phyloP scores from a whole-genome alignment of 2,888 invertebrate genomes.

The Eilema depressum region DNA sequence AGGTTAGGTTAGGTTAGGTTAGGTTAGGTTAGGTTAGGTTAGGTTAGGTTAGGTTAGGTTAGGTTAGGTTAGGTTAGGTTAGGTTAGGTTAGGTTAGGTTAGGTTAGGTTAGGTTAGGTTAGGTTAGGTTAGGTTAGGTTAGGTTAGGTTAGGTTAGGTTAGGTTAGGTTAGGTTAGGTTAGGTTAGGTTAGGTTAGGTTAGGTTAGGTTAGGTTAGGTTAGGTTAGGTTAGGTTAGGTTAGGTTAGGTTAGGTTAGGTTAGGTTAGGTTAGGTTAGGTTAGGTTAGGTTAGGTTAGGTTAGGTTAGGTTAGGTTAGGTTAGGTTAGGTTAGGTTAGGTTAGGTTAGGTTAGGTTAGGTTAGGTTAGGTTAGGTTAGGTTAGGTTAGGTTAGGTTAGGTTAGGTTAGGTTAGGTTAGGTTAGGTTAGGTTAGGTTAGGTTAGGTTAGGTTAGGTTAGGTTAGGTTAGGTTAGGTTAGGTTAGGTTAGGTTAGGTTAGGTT shows the following conservation, averaged over 20 bases:
- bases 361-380: conserved; percentile 6
- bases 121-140: conserved; percentile 21
- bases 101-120: conserved; percentile 26
- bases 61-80: conserved; percentile 30
- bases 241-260: conserved; percentile 7
- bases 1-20: conserved; percentile 15
- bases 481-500: conserved; percentile 7
- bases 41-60: conserved; percentile 30
- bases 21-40: conserved; percentile 27
- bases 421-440: conserved; percentile 7
- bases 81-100: conserved; percentile 30
- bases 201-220: conserved; percentile 11
- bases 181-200: conserved; percentile 22
- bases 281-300: conserved; percentile 6
- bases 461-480: conserved; percentile 7
- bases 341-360: conserved; percentile 7
- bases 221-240: conserved; percentile 4
- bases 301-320: conserved; percentile 5
- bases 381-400: conserved; percentile 7
- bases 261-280: conserved; percentile 10
- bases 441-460: conserved; percentile 7
- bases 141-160: conserved; percentile 27
- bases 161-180: conserved; percentile 25
- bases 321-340: conserved; percentile 11
- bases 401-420: conserved; percentile 7